Evolutionary conservation across 2,888 invertebrate genomes (phyloP).

Genomic region (Lottia gigantea): DNA sequence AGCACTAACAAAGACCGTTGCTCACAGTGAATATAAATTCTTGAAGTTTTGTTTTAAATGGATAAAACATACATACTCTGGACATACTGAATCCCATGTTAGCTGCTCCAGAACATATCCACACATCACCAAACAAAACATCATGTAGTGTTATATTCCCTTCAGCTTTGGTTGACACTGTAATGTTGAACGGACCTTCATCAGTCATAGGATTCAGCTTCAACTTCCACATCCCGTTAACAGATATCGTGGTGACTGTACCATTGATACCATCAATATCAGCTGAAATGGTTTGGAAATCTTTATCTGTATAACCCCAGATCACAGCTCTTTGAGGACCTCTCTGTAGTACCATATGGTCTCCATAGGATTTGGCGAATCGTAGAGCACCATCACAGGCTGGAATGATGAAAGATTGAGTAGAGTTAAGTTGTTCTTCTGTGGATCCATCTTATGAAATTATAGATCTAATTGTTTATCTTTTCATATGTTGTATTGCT

Average conservation of each 20-base stretch:
- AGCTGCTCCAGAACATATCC: conserved; percentile 65
- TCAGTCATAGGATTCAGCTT: conserved; percentile 31
- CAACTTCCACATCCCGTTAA: conserved; percentile 40
- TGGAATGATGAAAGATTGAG: neutral
- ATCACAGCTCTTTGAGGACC: conserved; percentile 44
- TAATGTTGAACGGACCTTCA: conserved; percentile 40
- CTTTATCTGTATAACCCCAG: conserved; percentile 50
- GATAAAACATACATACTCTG: conserved; percentile 23
- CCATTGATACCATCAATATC: neutral
- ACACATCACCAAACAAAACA: conserved; percentile 65
- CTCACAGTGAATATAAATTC: too few relatives aligned
- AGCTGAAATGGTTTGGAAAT: conserved; percentile 30
- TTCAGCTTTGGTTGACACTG: conserved; percentile 35
- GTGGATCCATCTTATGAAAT: too few relatives aligned
- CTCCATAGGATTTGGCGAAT: conserved; percentile 41
- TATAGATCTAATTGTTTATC: too few relatives aligned
- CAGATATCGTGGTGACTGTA: neutral
- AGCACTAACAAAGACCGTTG: too few relatives aligned
- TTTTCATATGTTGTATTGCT: too few relatives aligned
- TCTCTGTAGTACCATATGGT: conserved; percentile 56
- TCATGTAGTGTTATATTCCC: conserved; percentile 43
- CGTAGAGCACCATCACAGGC: conserved; percentile 9
- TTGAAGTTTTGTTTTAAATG: too few relatives aligned
- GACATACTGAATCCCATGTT: conserved; percentile 55
- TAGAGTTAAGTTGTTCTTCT: too few relatives aligned